Evolutionary conservation across 2,113 vertebrate species (phyloP), one percentile per base, ranked within the genome.

Genomic region (Clarias gariepinus): DNA sequence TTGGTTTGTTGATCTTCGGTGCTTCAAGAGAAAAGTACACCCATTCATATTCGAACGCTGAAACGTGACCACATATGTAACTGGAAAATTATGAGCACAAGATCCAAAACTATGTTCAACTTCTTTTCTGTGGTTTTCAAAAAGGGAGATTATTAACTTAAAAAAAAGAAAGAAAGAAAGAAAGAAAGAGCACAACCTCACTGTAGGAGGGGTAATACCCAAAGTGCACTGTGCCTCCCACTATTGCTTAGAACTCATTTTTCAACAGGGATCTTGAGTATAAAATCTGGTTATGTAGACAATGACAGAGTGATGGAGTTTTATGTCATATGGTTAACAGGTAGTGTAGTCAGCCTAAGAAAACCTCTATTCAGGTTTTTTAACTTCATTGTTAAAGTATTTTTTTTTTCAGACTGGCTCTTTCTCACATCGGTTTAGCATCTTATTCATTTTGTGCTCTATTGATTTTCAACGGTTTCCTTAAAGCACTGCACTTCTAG

Each of bases 141-240:
- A 83, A 25, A 18, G 57, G 58, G 52, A 86, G 63, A 36, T 63
- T 55, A 83, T 83, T 9, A 77, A 69, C 63, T 25, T 6, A 10
- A 25, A 74, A 23, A 2, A 63, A 57, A 63, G 10, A n/a, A 60
- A 28, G 30, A 71, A 73, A n/a, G 41, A 25, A 74, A 23, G 10
- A 63, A 57, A 63, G 23, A 25, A 60, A 28, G 36, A 71, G 16
- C 47, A 47, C 47, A 41, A 55, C 11, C 8, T 79, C 1, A 0
- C n/a, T 79, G 77, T 79, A 79, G 77, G 77, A 58, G 77, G 77
- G 77, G 77, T 79, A 79, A 58, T 79, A 79, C 77, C 79, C 41
- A 23, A 63, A 81, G 15, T n/a, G 55, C 78, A 63, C 30, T 81
- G 78, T 36, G 19, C 28, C 55, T 47, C 79, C 79, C 21, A 81